A percentile compares a stretch with the other conserved stretches of the same genome.
These are phyloP conservation scores for Diploptera punctata DNA, from an alignment of 2,888 invertebrate genomes.

Conservation along the genomic window DNA sequence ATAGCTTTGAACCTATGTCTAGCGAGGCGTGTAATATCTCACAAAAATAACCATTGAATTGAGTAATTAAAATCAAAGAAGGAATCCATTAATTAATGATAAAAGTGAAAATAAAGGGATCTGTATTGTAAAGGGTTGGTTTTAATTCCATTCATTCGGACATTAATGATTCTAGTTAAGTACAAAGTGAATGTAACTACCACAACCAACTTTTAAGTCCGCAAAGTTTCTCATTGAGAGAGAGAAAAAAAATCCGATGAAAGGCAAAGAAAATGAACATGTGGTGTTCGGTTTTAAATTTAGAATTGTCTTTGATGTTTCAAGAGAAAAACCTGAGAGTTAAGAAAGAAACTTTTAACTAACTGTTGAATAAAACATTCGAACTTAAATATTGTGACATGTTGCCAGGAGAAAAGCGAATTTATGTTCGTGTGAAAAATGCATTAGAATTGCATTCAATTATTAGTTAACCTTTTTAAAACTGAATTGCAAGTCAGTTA, in stretches of 20 bases:
- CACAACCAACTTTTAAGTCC: too few relatives aligned
- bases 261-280: background rate
- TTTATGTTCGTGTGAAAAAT: too few relatives aligned
- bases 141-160: constrained; percentile 6
- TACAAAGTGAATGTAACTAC: background rate
- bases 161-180: background rate
- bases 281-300: constrained; percentile 28
- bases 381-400: constrained; percentile 22
- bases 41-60: too few relatives aligned
- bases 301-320: constrained; percentile 24
- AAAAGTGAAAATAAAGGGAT: too few relatives aligned
- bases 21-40: too few relatives aligned
- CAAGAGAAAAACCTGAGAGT: background rate
- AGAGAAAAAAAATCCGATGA: background rate
- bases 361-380: constrained; percentile 25
- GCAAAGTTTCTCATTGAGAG: background rate
- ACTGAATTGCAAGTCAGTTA: too few relatives aligned
- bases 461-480: too few relatives aligned
- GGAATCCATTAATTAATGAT: too few relatives aligned
- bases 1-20: too few relatives aligned
- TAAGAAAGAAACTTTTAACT: constrained; percentile 28
- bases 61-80: too few relatives aligned
- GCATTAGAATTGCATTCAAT: too few relatives aligned
- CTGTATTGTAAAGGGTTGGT: background rate
- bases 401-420: too few relatives aligned